Conservation (phyloP, 1,140 invertebrate species). For the Scaptomyza hsui region DNA sequence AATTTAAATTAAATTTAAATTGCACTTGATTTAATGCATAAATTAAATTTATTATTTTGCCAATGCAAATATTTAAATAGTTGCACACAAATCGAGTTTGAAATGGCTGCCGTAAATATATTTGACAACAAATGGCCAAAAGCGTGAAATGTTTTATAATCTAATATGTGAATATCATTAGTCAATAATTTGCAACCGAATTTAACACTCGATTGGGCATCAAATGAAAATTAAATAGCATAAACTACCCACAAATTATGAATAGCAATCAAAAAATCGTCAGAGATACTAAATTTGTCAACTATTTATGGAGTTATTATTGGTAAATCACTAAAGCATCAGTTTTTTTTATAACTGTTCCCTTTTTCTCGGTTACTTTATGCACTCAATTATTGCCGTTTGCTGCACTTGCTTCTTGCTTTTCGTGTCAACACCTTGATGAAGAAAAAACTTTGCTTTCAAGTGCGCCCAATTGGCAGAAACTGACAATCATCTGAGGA, state of each 20-base stretch:
- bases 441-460: conserved; percentile 43
- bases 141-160: conserved; percentile 5
- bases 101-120: conserved; percentile 1
- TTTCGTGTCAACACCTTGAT: conserved; percentile 68
- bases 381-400: conserved; percentile 21
- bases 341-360: background rate
- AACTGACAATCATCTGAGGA: conserved; percentile 37
- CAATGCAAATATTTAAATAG: background rate
- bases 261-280: too few species aligned
- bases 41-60: conserved; percentile 8
- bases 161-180: conserved; percentile 25
- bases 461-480: conserved; percentile 60
- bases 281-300: conserved; percentile 1
- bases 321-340: background rate
- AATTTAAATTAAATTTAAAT: conserved; percentile 1
- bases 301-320: conserved; percentile 9
- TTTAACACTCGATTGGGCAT: conserved; percentile 43
- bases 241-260: conserved; percentile 39
- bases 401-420: background rate
- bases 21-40: background rate
- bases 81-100: background rate
- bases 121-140: conserved; percentile 2
- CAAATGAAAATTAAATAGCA: conserved; percentile 64
- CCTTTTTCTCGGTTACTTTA: background rate
- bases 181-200: conserved; percentile 20